These are phyloP conservation scores for Dynastes tityus DNA, from an alignment of 2,888 invertebrate species.

Conservation along the genomic window DNA sequence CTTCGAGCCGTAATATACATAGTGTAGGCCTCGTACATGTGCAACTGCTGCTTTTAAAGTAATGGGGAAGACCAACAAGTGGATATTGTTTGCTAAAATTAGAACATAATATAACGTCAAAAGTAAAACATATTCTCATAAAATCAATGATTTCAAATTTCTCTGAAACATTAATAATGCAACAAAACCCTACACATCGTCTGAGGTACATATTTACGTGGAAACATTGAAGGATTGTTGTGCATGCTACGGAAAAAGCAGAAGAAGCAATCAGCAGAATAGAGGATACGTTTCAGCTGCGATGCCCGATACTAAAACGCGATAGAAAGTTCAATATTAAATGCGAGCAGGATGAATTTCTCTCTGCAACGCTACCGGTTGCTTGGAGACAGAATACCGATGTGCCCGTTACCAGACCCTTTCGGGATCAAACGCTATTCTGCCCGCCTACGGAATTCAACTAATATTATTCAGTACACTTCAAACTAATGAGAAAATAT, in stretches of 20 bases:
- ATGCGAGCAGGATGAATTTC: constrained; percentile 44
- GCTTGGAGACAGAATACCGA: constrained; percentile 52
- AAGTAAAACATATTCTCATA: background rate
- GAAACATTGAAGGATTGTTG: no score
- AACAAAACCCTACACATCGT: no score
- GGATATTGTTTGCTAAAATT: no score
- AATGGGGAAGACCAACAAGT: no score
- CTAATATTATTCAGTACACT: constrained; percentile 56
- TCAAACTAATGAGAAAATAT: constrained; percentile 56
- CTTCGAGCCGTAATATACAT: no score
- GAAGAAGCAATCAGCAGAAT: constrained; percentile 30
- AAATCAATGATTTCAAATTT: no score
- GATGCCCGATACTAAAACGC: constrained; percentile 23
- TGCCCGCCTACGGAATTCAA: constrained; percentile 55
- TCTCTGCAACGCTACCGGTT: constrained; percentile 41
- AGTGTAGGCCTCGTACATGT: no score
- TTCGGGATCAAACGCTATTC: constrained; percentile 56
- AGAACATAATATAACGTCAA: background rate
- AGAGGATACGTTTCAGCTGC: constrained; percentile 30
- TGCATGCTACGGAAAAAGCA: background rate
- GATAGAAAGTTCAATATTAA: constrained; percentile 49
- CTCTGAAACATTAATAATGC: no score
- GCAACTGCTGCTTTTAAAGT: background rate
- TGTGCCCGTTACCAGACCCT: constrained; percentile 43
- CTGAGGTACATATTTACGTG: no score